Evolutionary conservation across 1,140 invertebrate species (phyloP).

Genomic region (Drosophila funebris): DNA sequence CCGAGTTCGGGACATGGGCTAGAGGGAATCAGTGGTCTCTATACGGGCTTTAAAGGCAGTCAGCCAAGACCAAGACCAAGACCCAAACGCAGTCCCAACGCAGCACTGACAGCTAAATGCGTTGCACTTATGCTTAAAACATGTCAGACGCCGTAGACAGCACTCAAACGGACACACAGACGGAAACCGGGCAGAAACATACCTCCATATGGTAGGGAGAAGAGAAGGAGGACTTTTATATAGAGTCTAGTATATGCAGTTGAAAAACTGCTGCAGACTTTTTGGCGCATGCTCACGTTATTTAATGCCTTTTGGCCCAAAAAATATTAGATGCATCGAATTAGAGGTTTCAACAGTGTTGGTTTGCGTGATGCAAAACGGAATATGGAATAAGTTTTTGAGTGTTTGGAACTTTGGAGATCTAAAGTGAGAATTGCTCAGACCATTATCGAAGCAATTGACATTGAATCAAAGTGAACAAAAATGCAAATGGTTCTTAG

Average conservation of each 20-base stretch:
- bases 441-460: no score
- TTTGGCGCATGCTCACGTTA: slow-evolving; percentile 11
- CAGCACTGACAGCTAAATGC: slow-evolving; percentile 78
- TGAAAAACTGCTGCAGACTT: slow-evolving; percentile 42
- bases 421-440: no score
- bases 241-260: slow-evolving; percentile 9
- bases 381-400: slow-evolving; percentile 10
- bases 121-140: slow-evolving; percentile 82
- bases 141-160: slow-evolving; percentile 75
- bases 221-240: background rate
- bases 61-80: slow-evolving; percentile 53
- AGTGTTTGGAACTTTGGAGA: no score
- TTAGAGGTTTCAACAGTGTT: background rate
- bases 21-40: slow-evolving; percentile 1
- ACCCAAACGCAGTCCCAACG: slow-evolving; percentile 41
- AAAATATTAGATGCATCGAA: slow-evolving; percentile 38
- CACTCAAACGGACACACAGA: slow-evolving; percentile 55
- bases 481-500: no score
- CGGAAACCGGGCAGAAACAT: slow-evolving; percentile 8
- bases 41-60: slow-evolving; percentile 62
- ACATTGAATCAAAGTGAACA: no score
- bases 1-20: no score
- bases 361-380: background rate
- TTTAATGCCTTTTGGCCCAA: slow-evolving; percentile 9
- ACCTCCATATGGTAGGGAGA: background rate